These are phyloP conservation scores for Elegia similella DNA, from an alignment of 2,888 invertebrate species.

Conservation along the genomic window DNA sequence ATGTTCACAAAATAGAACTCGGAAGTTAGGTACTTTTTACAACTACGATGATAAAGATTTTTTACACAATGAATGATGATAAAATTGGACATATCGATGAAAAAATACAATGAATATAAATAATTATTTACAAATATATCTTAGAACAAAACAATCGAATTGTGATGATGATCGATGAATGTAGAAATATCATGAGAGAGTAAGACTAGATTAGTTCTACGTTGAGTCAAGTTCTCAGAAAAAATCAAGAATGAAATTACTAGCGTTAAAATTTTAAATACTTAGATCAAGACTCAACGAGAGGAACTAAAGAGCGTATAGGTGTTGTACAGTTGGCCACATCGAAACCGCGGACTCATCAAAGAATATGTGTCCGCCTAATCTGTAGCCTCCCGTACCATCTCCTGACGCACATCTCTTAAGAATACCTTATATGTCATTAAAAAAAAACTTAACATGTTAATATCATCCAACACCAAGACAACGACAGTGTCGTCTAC, in stretches of 20 bases:
- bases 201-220: slow-evolving; percentile 78
- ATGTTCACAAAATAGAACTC: slow-evolving; percentile 31
- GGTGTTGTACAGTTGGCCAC: background rate
- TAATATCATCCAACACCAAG: slow-evolving; percentile 28
- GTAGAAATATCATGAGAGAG: slow-evolving; percentile 33
- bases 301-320: slow-evolving; percentile 65
- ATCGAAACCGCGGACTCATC: no score
- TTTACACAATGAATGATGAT: slow-evolving; percentile 18
- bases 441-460: slow-evolving; percentile 37
- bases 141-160: slow-evolving; percentile 18
- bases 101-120: slow-evolving; percentile 22
- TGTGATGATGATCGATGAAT: slow-evolving; percentile 15
- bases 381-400: slow-evolving; percentile 33
- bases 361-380: no score
- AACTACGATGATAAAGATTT: slow-evolving; percentile 19
- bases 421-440: slow-evolving; percentile 35
- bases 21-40: slow-evolving; percentile 27
- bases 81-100: slow-evolving; percentile 10
- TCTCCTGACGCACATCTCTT: slow-evolving; percentile 55
- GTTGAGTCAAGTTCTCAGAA: slow-evolving; percentile 52
- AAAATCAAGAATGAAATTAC: slow-evolving; percentile 13
- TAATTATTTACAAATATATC: slow-evolving; percentile 27
- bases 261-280: slow-evolving; percentile 22
- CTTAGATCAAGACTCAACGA: slow-evolving; percentile 61
- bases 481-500: slow-evolving; percentile 12